Percentiles rank a stretch among this genome's conserved stretches.
phyloP scores from a whole-genome alignment of 2,888 invertebrate species.

The Archips xylosteana region DNA sequence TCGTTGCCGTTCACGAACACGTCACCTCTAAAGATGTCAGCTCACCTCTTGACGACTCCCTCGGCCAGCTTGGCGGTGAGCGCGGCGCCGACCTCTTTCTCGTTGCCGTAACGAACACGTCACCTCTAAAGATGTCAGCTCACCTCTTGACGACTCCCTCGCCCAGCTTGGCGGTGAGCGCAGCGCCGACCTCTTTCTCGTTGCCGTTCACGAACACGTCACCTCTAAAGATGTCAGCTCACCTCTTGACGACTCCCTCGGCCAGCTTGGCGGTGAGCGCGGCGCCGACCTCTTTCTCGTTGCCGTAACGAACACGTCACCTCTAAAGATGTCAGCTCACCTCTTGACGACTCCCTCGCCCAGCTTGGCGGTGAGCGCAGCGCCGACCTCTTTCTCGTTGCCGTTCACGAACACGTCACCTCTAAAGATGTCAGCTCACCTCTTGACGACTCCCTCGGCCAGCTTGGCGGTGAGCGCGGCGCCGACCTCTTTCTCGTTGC shows the following conservation, averaged over 20 bases:
- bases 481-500: constrained; percentile 53
- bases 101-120: too few species aligned
- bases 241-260: constrained; percentile 89
- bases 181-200: constrained; percentile 70
- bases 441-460: constrained; percentile 87
- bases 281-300: constrained; percentile 71
- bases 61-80: constrained; percentile 87
- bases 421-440: constrained; percentile 85
- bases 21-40: constrained; percentile 76
- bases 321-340: constrained; percentile 82
- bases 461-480: constrained; percentile 88
- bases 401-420: too few species aligned
- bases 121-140: constrained; percentile 77
- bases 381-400: constrained; percentile 68
- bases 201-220: too few species aligned
- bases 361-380: constrained; percentile 88
- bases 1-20: too few species aligned
- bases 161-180: constrained; percentile 87
- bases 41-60: constrained; percentile 88
- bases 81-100: constrained; percentile 82
- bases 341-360: constrained; percentile 88
- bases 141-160: constrained; percentile 89
- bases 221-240: constrained; percentile 77
- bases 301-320: too few species aligned
- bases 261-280: constrained; percentile 88